Evolutionary conservation across 1,140 invertebrate genomes (phyloP).

Genomic region (Bradysia coprophila): DNA sequence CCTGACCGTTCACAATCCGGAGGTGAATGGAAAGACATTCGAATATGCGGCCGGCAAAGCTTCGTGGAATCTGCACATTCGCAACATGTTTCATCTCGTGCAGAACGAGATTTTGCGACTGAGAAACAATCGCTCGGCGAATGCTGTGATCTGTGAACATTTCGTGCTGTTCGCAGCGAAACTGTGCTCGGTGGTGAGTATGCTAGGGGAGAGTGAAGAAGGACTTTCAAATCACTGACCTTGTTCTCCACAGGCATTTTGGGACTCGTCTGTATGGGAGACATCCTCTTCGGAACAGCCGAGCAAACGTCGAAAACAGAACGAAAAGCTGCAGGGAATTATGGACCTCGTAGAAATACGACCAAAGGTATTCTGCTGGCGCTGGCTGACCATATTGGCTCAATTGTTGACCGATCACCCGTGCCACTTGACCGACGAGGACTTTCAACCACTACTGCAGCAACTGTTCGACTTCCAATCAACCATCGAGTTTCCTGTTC

Average conservation of each 20-base stretch:
- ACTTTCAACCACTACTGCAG: constrained; percentile 21
- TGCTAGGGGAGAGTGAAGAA: too few species aligned
- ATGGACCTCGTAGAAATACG: background rate
- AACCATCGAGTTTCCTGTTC: background rate
- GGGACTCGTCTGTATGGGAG: constrained; percentile 1
- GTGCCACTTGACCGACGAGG: constrained; percentile 13
- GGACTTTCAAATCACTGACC: background rate
- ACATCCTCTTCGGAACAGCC: background rate
- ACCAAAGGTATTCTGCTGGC: background rate
- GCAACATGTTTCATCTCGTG: background rate
- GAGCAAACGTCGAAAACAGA: background rate
- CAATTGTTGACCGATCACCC: constrained; percentile 23
- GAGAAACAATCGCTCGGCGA: background rate
- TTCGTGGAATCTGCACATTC: background rate
- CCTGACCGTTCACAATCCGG: background rate
- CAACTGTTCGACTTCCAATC: constrained; percentile 11
- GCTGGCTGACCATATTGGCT: constrained; percentile 10
- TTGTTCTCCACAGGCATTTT: background rate
- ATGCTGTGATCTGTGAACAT: background rate
- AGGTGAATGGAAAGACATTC: background rate
- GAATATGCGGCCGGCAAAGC: background rate
- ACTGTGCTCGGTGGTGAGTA: background rate
- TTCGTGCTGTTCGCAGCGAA: background rate
- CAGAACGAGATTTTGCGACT: background rate
- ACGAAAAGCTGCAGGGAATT: background rate